Evolutionary conservation across 2,888 invertebrate species (phyloP), one percentile per base, ranked within the genome.

Genomic region (Mesorhabditis spiculigera): DNA sequence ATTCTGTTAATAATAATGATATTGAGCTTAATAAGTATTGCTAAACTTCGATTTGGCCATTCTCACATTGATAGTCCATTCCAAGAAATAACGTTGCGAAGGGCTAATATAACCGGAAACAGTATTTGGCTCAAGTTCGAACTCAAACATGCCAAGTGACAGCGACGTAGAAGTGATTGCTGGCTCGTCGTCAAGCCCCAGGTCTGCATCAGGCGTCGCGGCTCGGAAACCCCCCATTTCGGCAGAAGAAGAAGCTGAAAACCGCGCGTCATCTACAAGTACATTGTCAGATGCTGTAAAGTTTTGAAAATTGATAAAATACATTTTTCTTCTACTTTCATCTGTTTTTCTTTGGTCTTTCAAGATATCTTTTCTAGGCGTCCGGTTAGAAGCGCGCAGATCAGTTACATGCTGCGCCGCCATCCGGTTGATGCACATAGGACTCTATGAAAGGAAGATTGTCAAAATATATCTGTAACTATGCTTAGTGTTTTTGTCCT

Each of bases 191-290:
- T 28, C 28, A 28, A 28, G 28, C 28, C 28, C 28, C 28, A 3
- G 28, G 28, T 28, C 28, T 28, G 28, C 28, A 28, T 28, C 28
- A 3, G 28, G 28, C 28, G 28, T 28, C 28, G 28, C 3, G 28
- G 28, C 28, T 28, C 28, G 28, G 28, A 28, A 28, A 3, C 28
- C 58, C 8, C 8, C 8, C n/a, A 2, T 50, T n/a, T 50, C 58
- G 8, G 8, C 58, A 50, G n/a, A 50, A 50, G 58, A 50, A 50
- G n/a, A n/a, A n/a, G 1, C 58, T 3, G 1, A 42, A n/a, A 43
- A 6, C 65, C 65, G 28, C 42, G 65, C 16, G 41, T 28, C 5
- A 65, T 65, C 10, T 65, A 65, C 28, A 4, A 65, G 65, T 65
- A 28, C 65, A 43, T 65, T 43, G 42, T 65, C 2, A 5, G 65